Base-by-base conservation (phyloP, 2,797 vertebrate genomes). In the Sebastes matsubarae region DNA sequence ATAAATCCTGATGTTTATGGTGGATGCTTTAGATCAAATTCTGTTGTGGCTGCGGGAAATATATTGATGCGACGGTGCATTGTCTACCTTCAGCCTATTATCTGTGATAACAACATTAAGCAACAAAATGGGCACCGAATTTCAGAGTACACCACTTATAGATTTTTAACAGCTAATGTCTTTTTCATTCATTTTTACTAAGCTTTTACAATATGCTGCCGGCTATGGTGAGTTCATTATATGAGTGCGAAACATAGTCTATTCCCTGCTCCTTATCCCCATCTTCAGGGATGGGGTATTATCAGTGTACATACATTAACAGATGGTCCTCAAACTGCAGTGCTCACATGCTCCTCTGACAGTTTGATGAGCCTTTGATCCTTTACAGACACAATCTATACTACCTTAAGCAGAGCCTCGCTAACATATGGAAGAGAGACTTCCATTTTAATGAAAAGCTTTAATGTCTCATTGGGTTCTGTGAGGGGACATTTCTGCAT, bases 311-410 rank as follows among this genome's bases (percentile, higher is more conserved):
- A 38, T 64, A 50, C 68, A 69, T 32, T 7, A 42, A 34, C 18
- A 72, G 64, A 67, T 67, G 32, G 25, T 58, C 20, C 59, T 63
- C 42, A 59, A 24, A 32, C 63, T 60, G 64, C 74, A 60, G 42
- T 1, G 8, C 25, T 75, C 32, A 25, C 4, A 8, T 52, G 68
- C 57, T 72, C 52, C 24, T 68, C 58, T 30, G 75, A 80, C 24
- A 70, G 29, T 52, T 54, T 66, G 77, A 80, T 68, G 63, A 79
- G 77, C 24, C 13, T 54, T 72, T 59, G 68, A 52, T 68, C 50
- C 63, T 65, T 68, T 32, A 52, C 59, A 64, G 13, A 69, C 72
- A 24, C 18, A 10, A 5, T 75, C 24, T 75, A 29, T 38, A 59
- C 22, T 22, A 20, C 65, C 42, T 61, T 20, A 29, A 72, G 68